Evolutionary conservation across 2,888 invertebrate species (phyloP), one percentile per base, ranked within the genome.

Genomic region (Chesias legatella): DNA sequence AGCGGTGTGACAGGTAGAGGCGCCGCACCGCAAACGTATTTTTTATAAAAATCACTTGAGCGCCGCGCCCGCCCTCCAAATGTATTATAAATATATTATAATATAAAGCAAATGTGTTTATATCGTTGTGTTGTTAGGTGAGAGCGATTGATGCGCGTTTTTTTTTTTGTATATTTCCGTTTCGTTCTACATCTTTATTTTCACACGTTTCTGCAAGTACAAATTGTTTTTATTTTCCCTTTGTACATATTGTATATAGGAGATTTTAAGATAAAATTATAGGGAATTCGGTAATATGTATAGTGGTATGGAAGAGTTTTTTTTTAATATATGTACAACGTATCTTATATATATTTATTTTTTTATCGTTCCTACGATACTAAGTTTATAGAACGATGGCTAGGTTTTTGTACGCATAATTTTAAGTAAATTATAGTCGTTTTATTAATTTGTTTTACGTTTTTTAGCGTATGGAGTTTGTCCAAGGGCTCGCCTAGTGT

Each of bases 181-280:
- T 79, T 73, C 65, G 59, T n/a, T 34, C 59, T 69, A 64, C 64
- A 60, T 61, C 62, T 77, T 75, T 65, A 68, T 76, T 80, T 74
- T 81, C 77, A 83, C 81, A 72, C 73, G 83, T 84, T 77, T 88
- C 88, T 83, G 85, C 86, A 84, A 89, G 89, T 89, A 89, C 89
- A 89, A 89, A 89, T 85, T 86, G 84, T 88, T 88, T 86, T 82
- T 86, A 83, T 86, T 88, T 17, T 85, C 77, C 76, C 79, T 73
- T 63, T 89, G 88, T 88, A 88, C 79, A 89, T 88, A 89, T 74
- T 88, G 88, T 89, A 88, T 79, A 88, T 89, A 88, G 65, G 67
- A 73, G 70, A 69, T 63, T 74, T n/a, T 74, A 72, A 71, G 70
- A 68, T 74, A 63, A 60, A 67, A 54, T 59, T 49, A 63, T 80